Evolutionary conservation across 2,888 invertebrate genomes (phyloP).

Genomic region (Alcis repandata): DNA sequence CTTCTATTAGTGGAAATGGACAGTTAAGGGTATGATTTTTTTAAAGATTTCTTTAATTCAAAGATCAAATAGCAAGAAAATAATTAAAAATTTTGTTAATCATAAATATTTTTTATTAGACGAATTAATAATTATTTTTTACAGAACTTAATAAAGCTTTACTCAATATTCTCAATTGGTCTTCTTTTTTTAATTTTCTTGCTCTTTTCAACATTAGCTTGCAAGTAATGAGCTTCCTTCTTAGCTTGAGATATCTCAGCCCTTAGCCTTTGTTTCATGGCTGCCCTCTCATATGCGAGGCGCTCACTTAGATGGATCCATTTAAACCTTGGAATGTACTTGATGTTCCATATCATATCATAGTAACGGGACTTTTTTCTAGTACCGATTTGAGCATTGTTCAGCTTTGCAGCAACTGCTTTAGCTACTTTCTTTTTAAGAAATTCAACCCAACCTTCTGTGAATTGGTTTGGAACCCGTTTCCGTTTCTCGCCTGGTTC

Average conservation of each 20-base stretch:
- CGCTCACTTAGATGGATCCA: slow-evolving; percentile 98
- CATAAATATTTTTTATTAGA: not conserved
- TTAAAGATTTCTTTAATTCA: too few species aligned
- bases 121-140: not conserved
- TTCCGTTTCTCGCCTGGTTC: slow-evolving; percentile 84
- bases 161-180: slow-evolving; percentile 47
- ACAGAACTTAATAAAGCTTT: slow-evolving; percentile 21
- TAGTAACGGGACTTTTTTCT: slow-evolving; percentile 95
- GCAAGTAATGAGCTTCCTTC: slow-evolving; percentile 95
- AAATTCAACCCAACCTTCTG: slow-evolving; percentile 99
- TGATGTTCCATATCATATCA: slow-evolving; percentile 98
- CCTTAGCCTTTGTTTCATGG: slow-evolving; percentile 93
- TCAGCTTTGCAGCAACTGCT: slow-evolving; percentile 92
- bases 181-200: slow-evolving; percentile 88
- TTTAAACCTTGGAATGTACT: slow-evolving; percentile 97
- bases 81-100: not conserved
- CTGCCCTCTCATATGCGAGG: slow-evolving; percentile 96
- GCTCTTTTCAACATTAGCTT: slow-evolving; percentile 92
- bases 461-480: slow-evolving; percentile 89
- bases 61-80: not conserved
- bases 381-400: slow-evolving; percentile 94
- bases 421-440: slow-evolving; percentile 95
- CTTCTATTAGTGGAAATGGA: too few species aligned
- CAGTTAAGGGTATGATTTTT: too few species aligned
- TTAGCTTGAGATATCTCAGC: slow-evolving; percentile 97